A percentile compares a stretch with the other conserved stretches of the same genome.
Evolutionary conservation across 2,888 invertebrate genomes (phyloP).

Genomic region (Baronia brevicornis): DNA sequence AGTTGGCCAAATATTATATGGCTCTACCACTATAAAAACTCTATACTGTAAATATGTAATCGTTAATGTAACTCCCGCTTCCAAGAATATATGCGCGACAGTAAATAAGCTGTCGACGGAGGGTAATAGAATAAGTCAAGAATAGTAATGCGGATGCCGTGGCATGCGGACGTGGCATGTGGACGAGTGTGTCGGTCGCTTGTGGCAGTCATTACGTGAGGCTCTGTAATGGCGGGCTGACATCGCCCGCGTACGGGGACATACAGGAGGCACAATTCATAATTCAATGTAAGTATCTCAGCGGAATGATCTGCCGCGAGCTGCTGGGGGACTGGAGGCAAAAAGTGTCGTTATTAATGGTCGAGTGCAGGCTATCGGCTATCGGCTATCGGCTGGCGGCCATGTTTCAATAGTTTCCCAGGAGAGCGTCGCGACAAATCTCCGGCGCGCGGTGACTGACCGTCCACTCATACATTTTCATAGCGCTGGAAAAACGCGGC

Average conservation of each 20-base stretch:
- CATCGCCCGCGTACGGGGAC: no score
- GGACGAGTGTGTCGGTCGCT: not conserved
- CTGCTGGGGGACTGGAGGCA: slow-evolving; percentile 4
- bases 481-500: slow-evolving; percentile 44
- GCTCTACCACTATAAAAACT: no score
- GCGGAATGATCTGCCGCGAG: no score
- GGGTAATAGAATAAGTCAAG: no score
- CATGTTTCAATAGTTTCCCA: slow-evolving; percentile 17
- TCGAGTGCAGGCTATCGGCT: no score
- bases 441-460: slow-evolving; percentile 17
- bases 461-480: slow-evolving; percentile 49
- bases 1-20: no score
- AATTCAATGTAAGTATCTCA: slow-evolving; percentile 4
- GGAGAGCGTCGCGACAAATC: slow-evolving; percentile 26
- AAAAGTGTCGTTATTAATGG: slow-evolving; percentile 17
- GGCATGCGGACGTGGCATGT: not conserved
- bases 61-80: no score
- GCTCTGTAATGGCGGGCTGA: no score
- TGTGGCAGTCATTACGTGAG: no score
- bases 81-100: no score
- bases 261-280: slow-evolving; percentile 5
- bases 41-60: no score
- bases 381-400: slow-evolving; percentile 1
- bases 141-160: not conserved
- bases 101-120: no score